Evolutionary conservation across 2,113 vertebrate genomes (phyloP), one percentile per base, ranked within the genome.

Genomic region (Sitta europaea): DNA sequence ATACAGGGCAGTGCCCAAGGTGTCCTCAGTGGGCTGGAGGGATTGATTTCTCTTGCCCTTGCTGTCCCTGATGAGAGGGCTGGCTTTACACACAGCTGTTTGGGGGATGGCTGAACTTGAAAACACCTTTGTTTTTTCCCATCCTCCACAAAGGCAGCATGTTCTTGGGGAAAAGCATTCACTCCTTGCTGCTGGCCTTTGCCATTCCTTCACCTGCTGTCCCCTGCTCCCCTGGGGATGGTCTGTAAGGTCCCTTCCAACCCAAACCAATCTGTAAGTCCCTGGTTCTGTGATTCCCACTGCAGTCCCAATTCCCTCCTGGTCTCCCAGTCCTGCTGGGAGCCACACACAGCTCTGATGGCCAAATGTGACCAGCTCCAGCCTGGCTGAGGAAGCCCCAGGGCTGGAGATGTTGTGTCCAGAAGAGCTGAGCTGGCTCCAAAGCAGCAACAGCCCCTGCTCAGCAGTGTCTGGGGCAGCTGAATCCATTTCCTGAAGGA

Each of bases 1-100:
- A 74, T 0, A 11, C 0, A 0, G 61, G 70, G 40, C 25, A 42
- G 48, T 75, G 87, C 40, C 80, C 66, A 13, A 7, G 0, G 6
- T 21, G 55, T 88, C 74, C 63, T 66, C 35, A 14, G 48, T 3
- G 42, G 57, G 61, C 28, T 35, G 50, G 23, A 21, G 27, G 40
- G 12, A 35, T 42, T 63, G 81, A 45, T 65, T 78, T 10, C 33
- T 33, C 65, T 20, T 76, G 67, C 38, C 71, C 29, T 76, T 72
- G 48, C 78, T 70, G 1, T 20, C 82, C 12, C 4, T 11, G 71
- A 70, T 57, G 43, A 59, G 23, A 53, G 45, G 67, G 23, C 70
- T 57, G 70, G 14, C 53, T 88, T 59, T 78, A 40, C 33, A 33
- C n/a, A 14, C 43, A 20, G 28, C 58, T 35, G 67, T 66, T 65